Conservation (phyloP, 1,140 invertebrate species). For the Harlomillsia oculata region DNA sequence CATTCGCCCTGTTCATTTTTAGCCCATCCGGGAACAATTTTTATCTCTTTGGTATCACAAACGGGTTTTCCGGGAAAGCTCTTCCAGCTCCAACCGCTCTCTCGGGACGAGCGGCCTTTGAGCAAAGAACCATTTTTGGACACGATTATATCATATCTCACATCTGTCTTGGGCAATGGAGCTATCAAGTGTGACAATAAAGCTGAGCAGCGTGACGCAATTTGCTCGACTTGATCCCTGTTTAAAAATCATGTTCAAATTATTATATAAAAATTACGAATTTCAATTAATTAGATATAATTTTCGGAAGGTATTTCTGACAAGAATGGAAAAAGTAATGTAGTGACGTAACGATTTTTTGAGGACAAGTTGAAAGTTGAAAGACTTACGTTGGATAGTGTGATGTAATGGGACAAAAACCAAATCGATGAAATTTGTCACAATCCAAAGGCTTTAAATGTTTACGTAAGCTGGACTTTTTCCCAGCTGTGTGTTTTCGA, state of each 20-base stretch:
- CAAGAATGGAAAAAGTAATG: too few species aligned
- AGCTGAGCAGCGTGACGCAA: slow-evolving; percentile 30
- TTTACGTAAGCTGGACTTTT: too few species aligned
- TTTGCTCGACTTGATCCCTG: slow-evolving; percentile 29
- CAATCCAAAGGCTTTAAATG: slow-evolving; percentile 31
- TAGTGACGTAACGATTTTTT: too few species aligned
- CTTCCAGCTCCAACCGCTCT: slow-evolving; percentile 33
- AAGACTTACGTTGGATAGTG: slow-evolving; percentile 32
- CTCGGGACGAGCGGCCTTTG: slow-evolving; percentile 4
- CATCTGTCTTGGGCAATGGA: slow-evolving; percentile 31
- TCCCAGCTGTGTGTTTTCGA: slow-evolving; percentile 4
- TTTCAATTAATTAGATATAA: too few species aligned
- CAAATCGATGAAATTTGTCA: slow-evolving; percentile 33
- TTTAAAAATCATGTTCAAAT: background rate
- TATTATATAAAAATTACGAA: too few species aligned
- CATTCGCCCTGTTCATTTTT: slow-evolving; percentile 34
- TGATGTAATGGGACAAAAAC: slow-evolving; percentile 30
- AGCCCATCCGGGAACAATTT: slow-evolving; percentile 32
- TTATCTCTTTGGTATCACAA: slow-evolving; percentile 33
- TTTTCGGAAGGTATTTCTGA: too few species aligned
- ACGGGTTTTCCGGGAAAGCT: slow-evolving; percentile 28
- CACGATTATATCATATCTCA: slow-evolving; percentile 30
- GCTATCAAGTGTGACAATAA: slow-evolving; percentile 33
- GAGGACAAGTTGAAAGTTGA: too few species aligned
- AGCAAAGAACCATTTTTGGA: slow-evolving; percentile 10